Evolutionary conservation across 2,113 vertebrate genomes (phyloP), one percentile per base, ranked within the genome.

Genomic region (Platichthys flesus): DNA sequence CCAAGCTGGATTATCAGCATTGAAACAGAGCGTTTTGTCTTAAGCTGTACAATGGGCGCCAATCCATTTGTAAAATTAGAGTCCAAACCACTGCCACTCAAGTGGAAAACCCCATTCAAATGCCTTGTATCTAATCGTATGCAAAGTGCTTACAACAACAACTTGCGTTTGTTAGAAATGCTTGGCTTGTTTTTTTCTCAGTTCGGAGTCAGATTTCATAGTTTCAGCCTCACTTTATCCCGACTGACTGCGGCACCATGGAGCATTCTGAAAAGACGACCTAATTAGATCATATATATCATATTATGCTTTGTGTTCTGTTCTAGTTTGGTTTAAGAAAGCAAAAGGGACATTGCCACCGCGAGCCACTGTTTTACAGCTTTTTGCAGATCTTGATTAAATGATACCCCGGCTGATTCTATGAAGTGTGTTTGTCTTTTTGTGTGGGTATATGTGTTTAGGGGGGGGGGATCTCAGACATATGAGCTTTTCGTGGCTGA

Each of bases 41-140:
- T 91, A 88, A 93, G 86, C 88, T 90, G 76, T 91, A 93, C 92
- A 93, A 92, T 92, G 88, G 93, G 90, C 79, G 70, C 86, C 85
- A 92, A 92, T 90, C 87, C 91, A 92, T 94, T 93, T 92, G 89
- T 92, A 91, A 94, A 94, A 91, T 93, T 91, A 90, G 71, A 91
- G 87, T 89, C 87, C 89, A 88, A 87, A 86, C 88, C 87, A 83
- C 74, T 76, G 84, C 85, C 87, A 92, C 82, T 94, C 89, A 89
- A 86, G 90, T 91, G 84, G 86, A 88, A 94, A 91, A 81, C 82
- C 60, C 79, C 76, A 89, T 90, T 90, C 85, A 92, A 93, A 89
- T 87, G 71, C 76, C 83, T 88, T 78, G 75, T 92, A 90, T 82
- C 89, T 87, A 90, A 93, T 92, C 82, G 85, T 81, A 90, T 87